Evolutionary conservation across 2,888 invertebrate genomes (phyloP), one percentile per base, ranked within the genome.

Genomic region (Agrochola litura): DNA sequence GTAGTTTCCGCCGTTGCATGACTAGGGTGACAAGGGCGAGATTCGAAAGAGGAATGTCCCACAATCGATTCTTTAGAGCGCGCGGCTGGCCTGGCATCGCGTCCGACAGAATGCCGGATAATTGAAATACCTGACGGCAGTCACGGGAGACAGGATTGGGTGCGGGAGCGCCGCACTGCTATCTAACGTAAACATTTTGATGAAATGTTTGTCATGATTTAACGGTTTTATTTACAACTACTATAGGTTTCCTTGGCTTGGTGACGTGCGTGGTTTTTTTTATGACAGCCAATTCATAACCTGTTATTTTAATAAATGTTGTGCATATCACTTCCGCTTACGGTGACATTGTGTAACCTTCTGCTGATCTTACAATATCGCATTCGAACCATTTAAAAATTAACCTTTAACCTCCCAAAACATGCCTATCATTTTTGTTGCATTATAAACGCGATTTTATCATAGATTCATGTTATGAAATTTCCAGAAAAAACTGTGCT

Each of bases 81-180:
- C 82, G 76, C 76, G 86, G 81, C 79, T 87, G 85, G 88, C 82
- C 87, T 81, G 86, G 88, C 89, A 89, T 85, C 83, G 89, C 84
- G 84, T 79, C 86, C 82, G 79, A 86, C 84, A 84, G 91, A 89
- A 87, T 89, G 87, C 76, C 88, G 90, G 93, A 94, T 93, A 93
- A 94, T 94, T 94, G 93, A 92, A 94, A 94, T 94, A 92, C 92
- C 93, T 92, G 88, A 87, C 86, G 88, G 88, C 76, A 86, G 84
- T 76, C 86, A 86, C 88, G 83, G 83, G 87, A 89, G 89, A 86
- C 89, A 88, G 88, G 90, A 90, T 89, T 89, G 87, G 89, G 86
- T 86, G 85, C 78, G 77, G 77, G 82, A 84, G 86, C 79, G 56
- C 82, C 85, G 85, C 84, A 85, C 81, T 83, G 88, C 84, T 86